Conservation (phyloP, 2,113 vertebrate species). For the Microtus oregoni region DNA sequence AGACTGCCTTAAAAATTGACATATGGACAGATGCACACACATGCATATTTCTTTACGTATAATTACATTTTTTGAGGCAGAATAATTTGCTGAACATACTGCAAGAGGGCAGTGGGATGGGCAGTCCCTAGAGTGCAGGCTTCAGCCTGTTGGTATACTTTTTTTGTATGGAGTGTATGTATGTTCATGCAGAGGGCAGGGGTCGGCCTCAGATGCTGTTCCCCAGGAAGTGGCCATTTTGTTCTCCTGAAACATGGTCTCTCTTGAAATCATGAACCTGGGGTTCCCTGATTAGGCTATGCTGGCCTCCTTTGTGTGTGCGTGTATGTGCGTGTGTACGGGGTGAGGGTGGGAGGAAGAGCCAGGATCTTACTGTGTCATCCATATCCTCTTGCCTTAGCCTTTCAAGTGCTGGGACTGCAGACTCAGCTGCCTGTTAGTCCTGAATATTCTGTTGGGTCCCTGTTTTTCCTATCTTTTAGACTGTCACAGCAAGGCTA, state of each 20-base stretch:
- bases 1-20: not conserved
- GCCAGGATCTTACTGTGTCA: no score
- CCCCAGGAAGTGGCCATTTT: not conserved
- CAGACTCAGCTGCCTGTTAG: not conserved
- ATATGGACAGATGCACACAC: no score
- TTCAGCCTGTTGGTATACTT: not conserved
- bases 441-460: not conserved
- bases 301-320: not conserved
- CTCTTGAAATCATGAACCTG: not conserved
- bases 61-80: not conserved
- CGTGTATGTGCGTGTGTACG: no score
- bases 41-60: not conserved
- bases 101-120: not conserved
- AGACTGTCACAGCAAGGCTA: not conserved
- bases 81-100: not conserved
- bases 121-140: not conserved
- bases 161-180: not conserved
- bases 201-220: not conserved
- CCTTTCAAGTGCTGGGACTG: no score
- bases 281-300: not conserved
- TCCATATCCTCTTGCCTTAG: no score
- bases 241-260: not conserved
- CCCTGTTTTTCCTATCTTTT: not conserved
- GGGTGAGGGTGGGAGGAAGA: no score
- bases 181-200: not conserved